Conservation (phyloP, 1,140 invertebrate genomes). For the Drosophila simulans region DNA sequence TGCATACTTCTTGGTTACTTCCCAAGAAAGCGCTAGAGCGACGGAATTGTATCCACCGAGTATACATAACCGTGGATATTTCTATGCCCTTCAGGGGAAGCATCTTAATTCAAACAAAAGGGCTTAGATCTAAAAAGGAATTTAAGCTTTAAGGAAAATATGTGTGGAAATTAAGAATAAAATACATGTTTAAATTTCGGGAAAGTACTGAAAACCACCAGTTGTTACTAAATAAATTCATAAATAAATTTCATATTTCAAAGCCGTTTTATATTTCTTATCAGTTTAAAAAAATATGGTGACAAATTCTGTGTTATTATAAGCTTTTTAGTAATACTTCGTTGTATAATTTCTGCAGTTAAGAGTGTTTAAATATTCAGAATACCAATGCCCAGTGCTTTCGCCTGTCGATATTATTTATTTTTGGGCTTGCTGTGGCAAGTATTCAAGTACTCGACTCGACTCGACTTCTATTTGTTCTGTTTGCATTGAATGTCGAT, state of each 20-base stretch:
- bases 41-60: neutral
- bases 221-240: too few species aligned
- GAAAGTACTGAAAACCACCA: too few species aligned
- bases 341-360: neutral
- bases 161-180: neutral
- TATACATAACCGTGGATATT: neutral
- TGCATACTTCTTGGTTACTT: slow-evolving; percentile 1
- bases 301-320: too few species aligned
- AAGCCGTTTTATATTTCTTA: too few species aligned
- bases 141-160: too few species aligned
- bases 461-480: slow-evolving; percentile 8
- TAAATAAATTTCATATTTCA: too few species aligned
- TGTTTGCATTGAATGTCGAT: slow-evolving; percentile 61
- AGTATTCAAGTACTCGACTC: slow-evolving; percentile 13
- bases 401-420: slow-evolving; percentile 11
- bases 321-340: neutral
- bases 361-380: neutral
- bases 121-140: too few species aligned
- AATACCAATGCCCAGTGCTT: neutral
- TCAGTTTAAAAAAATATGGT: too few species aligned
- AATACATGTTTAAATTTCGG: neutral
- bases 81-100: neutral
- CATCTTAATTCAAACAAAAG: neutral
- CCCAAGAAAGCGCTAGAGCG: neutral
- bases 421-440: slow-evolving; percentile 22